These are phyloP conservation scores for Etia nguti DNA, from an alignment of 2,113 vertebrate species.

Conservation along the genomic window DNA sequence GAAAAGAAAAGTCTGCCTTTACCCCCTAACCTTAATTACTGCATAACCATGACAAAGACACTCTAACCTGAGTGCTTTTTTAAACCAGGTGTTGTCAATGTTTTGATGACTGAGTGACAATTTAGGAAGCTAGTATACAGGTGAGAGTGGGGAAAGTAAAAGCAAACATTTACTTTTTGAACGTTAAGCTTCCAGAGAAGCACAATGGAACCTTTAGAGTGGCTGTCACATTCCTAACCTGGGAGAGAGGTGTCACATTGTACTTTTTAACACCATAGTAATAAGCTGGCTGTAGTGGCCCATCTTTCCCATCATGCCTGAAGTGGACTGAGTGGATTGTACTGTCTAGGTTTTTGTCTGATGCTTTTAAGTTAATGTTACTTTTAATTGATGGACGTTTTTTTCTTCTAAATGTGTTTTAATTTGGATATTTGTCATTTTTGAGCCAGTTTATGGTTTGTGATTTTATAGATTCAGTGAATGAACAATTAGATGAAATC, in stretches of 20 bases:
- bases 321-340: background rate
- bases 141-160: background rate
- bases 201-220: background rate
- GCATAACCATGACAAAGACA: background rate
- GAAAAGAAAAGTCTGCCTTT: background rate
- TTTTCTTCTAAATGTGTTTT: too few relatives aligned
- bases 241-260: background rate
- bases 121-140: background rate
- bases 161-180: background rate
- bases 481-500: background rate
- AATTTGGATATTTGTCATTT: too few relatives aligned
- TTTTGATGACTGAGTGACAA: background rate
- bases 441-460: background rate
- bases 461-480: background rate
- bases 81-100: background rate
- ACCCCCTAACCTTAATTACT: background rate
- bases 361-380: background rate
- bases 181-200: background rate
- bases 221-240: background rate
- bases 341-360: background rate
- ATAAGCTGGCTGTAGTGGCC: background rate
- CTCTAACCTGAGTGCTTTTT: background rate
- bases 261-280: background rate
- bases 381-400: background rate
- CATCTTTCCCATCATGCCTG: background rate